Conservation (phyloP, 1,140 invertebrate species). For the Drosophila kikkawai region DNA sequence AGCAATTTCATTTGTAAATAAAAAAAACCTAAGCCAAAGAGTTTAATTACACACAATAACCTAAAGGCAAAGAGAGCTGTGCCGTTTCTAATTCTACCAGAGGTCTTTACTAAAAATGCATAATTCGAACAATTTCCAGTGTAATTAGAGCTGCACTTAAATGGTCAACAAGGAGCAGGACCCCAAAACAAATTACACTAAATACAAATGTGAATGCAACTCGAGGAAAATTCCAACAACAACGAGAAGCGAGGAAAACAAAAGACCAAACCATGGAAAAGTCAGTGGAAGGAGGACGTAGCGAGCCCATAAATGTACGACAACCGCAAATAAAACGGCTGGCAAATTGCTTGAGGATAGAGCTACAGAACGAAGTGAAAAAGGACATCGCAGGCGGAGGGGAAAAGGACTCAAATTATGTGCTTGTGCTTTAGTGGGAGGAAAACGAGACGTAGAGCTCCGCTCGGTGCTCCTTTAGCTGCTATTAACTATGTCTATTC, state of each 20-base stretch:
- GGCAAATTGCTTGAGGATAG: slow-evolving; percentile 66
- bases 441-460: slow-evolving; percentile 1
- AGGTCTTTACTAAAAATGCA: slow-evolving; percentile 38
- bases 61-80: no score
- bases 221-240: slow-evolving; percentile 10
- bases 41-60: slow-evolving; percentile 18
- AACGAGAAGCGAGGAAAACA: slow-evolving; percentile 31
- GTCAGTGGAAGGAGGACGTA: slow-evolving; percentile 4
- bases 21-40: slow-evolving; percentile 2
- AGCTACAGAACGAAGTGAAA: slow-evolving; percentile 11
- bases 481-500: slow-evolving; percentile 59
- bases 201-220: slow-evolving; percentile 52
- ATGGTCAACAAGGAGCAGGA: slow-evolving; percentile 76
- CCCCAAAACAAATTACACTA: slow-evolving; percentile 69
- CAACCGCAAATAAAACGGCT: slow-evolving; percentile 81
- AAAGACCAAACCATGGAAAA: slow-evolving; percentile 25
- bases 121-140: slow-evolving; percentile 70
- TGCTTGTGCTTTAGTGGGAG: slow-evolving; percentile 50
- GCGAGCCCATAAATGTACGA: slow-evolving; percentile 69
- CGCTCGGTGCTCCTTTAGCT: slow-evolving; percentile 19
- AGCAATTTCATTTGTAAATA: no score
- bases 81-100: background rate
- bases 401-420: slow-evolving; percentile 59
- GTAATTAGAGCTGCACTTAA: slow-evolving; percentile 79
- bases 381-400: slow-evolving; percentile 9